phyloP scores from a whole-genome alignment of 2,113 vertebrate genomes.

The Proteles cristata region DNA sequence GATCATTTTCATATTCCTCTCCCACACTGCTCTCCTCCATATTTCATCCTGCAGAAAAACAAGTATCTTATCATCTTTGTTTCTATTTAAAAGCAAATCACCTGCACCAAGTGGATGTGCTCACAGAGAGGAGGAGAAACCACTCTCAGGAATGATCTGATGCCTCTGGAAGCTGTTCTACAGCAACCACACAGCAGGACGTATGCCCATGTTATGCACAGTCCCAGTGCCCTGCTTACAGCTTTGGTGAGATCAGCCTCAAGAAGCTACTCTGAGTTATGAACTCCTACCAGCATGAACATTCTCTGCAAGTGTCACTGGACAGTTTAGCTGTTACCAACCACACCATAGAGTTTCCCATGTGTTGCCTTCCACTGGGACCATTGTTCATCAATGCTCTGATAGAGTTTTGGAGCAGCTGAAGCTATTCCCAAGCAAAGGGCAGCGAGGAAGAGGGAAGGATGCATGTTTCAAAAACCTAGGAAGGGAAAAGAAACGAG shows the following conservation, averaged over 20 bases:
- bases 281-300: background rate
- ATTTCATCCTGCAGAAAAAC: background rate
- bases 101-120: background rate
- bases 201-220: no score
- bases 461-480: constrained; percentile 80
- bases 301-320: background rate
- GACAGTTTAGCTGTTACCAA: constrained; percentile 78
- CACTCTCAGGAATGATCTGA: no score
- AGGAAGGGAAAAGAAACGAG: background rate
- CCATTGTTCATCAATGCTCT: constrained; percentile 89
- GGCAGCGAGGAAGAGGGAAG: constrained; percentile 63
- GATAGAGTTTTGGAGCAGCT: constrained; percentile 85
- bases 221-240: background rate
- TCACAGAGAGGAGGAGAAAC: background rate
- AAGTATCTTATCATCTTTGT: background rate
- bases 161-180: background rate
- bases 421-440: constrained; percentile 83
- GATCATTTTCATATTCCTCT: no score
- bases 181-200: background rate
- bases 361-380: constrained; percentile 91
- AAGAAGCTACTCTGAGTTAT: background rate
- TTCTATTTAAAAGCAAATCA: background rate
- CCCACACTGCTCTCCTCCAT: no score
- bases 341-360: constrained; percentile 86
- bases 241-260: background rate